A percentile compares a stretch with the other conserved stretches of the same genome.
Conservation (phyloP, 2,888 invertebrate genomes). For the Chloroclystis v-ata region DNA sequence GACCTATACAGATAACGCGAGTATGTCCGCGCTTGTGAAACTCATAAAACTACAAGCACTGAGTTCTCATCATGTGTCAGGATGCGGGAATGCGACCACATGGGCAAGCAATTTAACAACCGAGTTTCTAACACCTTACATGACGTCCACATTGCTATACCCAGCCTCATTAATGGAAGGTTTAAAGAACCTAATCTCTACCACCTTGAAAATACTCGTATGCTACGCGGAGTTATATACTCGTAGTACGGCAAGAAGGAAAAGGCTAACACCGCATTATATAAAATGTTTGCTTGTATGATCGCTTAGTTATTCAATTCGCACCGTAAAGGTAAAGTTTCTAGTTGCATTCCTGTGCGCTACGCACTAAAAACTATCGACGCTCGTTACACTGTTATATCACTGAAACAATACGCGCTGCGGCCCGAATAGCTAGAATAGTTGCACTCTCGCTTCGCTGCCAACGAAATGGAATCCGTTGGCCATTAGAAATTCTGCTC, state of each 20-base stretch:
- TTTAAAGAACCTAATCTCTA: no score
- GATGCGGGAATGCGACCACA: conserved; percentile 40
- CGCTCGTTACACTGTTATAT: conserved; percentile 36
- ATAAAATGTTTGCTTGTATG: background rate
- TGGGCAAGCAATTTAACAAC: conserved; percentile 29
- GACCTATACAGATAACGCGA: background rate
- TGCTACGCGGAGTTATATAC: no score
- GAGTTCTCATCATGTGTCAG: conserved; percentile 22
- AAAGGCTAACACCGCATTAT: background rate
- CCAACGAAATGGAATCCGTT: conserved; percentile 74
- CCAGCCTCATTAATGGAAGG: no score
- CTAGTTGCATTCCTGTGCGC: conserved; percentile 19
- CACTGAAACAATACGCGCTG: conserved; percentile 51
- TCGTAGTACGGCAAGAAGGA: background rate
- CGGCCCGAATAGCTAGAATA: conserved; percentile 65
- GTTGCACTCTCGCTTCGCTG: conserved; percentile 66
- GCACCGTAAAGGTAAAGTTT: conserved; percentile 11
- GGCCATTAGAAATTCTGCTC: conserved; percentile 70
- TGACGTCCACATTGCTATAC: background rate
- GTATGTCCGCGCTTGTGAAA: conserved; percentile 12
- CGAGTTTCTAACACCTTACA: background rate
- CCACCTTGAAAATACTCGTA: no score
- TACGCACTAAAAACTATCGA: conserved; percentile 23
- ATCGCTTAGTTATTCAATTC: background rate
- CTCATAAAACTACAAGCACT: conserved; percentile 24